Conservation (phyloP, 2,113 vertebrate species). For the Callithrix jacchus region DNA sequence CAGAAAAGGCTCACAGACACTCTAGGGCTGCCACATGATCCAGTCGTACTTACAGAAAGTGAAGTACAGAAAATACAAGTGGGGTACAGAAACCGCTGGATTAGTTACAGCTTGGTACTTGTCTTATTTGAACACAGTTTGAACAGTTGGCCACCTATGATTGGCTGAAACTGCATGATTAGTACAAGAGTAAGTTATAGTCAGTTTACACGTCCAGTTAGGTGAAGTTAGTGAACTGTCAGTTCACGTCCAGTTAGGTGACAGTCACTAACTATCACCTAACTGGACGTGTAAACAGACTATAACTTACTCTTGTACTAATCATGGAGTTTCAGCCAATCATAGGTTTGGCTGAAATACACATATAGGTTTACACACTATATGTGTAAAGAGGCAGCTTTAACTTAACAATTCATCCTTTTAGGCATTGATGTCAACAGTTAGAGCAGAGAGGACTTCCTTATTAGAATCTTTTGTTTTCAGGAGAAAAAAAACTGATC, state of each 20-base stretch:
- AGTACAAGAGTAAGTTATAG: background rate
- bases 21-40: background rate
- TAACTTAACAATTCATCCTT: background rate
- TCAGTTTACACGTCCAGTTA: background rate
- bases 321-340: too few species aligned
- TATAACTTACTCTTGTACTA: too few species aligned
- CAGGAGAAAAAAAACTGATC: background rate
- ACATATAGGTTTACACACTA: too few species aligned
- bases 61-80: background rate
- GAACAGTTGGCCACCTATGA: background rate
- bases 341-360: too few species aligned
- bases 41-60: background rate
- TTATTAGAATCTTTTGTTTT: background rate
- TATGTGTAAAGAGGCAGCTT: background rate
- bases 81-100: background rate
- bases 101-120: background rate
- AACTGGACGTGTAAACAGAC: too few species aligned
- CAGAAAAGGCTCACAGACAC: background rate
- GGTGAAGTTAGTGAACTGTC: too few species aligned
- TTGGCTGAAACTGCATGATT: background rate
- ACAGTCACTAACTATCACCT: too few species aligned
- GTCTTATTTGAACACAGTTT: background rate
- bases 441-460: background rate
- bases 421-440: background rate
- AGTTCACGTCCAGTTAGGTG: too few species aligned